These are phyloP conservation scores for Orthosia gracilis DNA, from an alignment of 2,888 invertebrate genomes.

Conservation along the genomic window DNA sequence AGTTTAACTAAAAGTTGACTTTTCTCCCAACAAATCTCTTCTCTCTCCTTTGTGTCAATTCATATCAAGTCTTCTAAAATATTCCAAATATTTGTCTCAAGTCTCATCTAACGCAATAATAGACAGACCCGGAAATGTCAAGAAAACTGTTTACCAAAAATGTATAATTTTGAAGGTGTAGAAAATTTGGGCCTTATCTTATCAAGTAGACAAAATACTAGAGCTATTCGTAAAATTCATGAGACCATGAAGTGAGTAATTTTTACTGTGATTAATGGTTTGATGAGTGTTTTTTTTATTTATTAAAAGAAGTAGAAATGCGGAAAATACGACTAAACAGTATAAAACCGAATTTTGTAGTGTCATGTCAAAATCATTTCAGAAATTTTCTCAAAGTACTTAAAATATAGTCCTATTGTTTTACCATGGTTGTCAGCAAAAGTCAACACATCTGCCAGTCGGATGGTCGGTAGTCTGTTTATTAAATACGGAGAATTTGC, in stretches of 20 bases:
- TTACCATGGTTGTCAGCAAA: no score
- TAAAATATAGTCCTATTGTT: no score
- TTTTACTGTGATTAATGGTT: not conserved
- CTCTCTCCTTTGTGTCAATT: not conserved
- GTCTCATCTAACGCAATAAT: not conserved
- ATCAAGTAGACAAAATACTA: constrained; percentile 19
- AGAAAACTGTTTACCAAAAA: not conserved
- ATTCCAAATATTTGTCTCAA: not conserved
- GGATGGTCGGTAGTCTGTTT: no score
- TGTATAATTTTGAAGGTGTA: not conserved
- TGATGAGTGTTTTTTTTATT: not conserved
- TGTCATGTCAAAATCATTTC: not conserved
- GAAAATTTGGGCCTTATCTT: constrained; percentile 16
- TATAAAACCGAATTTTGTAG: no score
- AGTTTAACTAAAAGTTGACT: no score
- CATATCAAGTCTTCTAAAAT: not conserved
- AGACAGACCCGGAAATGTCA: not conserved
- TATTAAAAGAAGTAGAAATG: not conserved
- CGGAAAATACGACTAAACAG: not conserved
- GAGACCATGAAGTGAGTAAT: not conserved
- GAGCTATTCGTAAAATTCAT: not conserved
- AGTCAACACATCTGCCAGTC: no score
- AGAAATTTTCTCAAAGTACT: no score
- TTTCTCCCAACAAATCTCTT: no score
- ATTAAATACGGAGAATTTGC: no score